Base-by-base conservation (phyloP, 1,140 invertebrate genomes). In the Babylonia areolata region DNA sequence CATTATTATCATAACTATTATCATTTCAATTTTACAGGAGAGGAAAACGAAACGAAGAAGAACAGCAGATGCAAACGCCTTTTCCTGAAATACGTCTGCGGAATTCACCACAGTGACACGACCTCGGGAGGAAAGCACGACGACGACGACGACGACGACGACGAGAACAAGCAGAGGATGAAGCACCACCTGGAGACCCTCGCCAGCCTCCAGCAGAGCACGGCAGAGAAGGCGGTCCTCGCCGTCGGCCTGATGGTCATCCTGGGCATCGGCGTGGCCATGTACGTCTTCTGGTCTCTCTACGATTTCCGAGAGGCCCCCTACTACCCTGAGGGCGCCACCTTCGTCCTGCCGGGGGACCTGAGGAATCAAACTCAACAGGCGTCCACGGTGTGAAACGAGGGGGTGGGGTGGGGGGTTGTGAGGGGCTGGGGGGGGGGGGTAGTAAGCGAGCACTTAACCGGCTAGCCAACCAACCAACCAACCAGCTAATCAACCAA, bases 281-380 rank as follows among this genome's bases (percentile, higher is more conserved):
- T 92, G 85, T 92, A 73, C 91, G 85, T 91, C 11, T 91, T 92
- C 75, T 92, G 89, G 88, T 92, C 91, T 0, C 80, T 86, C 39
- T 91, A 89, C 89, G 87, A 89, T 71, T 91, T 89, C 87, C 79
- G 87, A 9, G 86, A 88, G 11, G 79, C 85, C 1, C 86, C 86
- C 15, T 84, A 80, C 77, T 84, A 87, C 82, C 86, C 86, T 15
- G 39, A 46, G 12, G 80, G 80, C 12, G 81, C 58, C 15, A 39
- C 28, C 28, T 23, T 33, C 12, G 46, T 86, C 17, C 54, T 84
- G 23, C 86, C 75, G 11, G 81, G 82, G 42, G 81, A 84, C 37
- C 39, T 71, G 11, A 35, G 37, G 75, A 23, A n/a, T 33, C n/a
- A 58, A 11, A 39, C 33, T 51, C 46, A 51, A 51, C 9, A 17